Conservation (phyloP, 1,140 invertebrate species). For the Monomorium pharaonis region DNA sequence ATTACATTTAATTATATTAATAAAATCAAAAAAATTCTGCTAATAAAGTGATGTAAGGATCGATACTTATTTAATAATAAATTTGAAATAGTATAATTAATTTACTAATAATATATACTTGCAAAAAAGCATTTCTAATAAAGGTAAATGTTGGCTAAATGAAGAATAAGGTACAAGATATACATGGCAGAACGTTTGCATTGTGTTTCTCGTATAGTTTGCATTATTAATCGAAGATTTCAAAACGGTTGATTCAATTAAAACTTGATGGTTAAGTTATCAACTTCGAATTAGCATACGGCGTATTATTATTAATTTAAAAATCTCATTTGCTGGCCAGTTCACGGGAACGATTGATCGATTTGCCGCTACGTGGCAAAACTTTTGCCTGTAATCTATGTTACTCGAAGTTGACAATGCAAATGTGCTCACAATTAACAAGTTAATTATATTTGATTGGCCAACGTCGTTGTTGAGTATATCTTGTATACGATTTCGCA, state of each 20-base stretch:
- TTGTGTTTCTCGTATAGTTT: not conserved
- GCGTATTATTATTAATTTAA: constrained; percentile 35
- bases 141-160: not conserved
- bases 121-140: constrained; percentile 7
- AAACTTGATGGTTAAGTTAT: not conserved
- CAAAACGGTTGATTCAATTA: constrained; percentile 9
- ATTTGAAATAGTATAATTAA: not conserved
- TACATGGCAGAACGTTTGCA: not conserved
- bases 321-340: not conserved
- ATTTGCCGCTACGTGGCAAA: not conserved
- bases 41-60: not conserved
- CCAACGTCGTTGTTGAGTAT: not conserved
- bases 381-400: constrained; percentile 21
- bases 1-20: too few species aligned
- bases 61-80: not conserved
- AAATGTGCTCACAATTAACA: constrained; percentile 52
- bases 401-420: constrained; percentile 34
- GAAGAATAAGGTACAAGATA: not conserved
- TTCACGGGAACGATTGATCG: constrained; percentile 20
- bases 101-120: not conserved
- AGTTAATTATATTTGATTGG: constrained; percentile 50
- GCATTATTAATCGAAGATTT: constrained; percentile 6
- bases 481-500: not conserved
- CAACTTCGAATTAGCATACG: not conserved
- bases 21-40: not conserved